Percentiles rank a stretch among this genome's conserved stretches.
phyloP scores from a whole-genome alignment of 2,113 vertebrate species.

The Corydoras maculifer region DNA sequence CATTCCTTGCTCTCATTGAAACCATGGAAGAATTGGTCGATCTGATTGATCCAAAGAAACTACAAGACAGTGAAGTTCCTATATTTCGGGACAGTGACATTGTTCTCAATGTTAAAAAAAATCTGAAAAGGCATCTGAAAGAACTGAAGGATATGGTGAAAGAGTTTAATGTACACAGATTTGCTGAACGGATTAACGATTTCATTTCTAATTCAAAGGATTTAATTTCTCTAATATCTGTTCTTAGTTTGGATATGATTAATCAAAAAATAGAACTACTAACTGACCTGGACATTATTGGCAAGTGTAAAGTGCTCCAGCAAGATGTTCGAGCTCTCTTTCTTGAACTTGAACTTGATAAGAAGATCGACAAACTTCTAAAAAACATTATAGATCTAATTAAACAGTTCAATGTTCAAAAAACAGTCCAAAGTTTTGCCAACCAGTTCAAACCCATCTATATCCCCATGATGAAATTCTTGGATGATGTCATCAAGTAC shows the following conservation, averaged over 20 bases:
- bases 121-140: slow-evolving; percentile 56
- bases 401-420: slow-evolving; percentile 68
- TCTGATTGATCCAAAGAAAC: too few species aligned
- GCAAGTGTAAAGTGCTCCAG: slow-evolving; percentile 64
- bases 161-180: slow-evolving; percentile 55
- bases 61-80: too few species aligned
- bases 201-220: slow-evolving; percentile 45
- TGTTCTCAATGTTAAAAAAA: slow-evolving; percentile 59
- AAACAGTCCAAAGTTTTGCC: slow-evolving; percentile 62
- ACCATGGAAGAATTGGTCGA: slow-evolving; percentile 54
- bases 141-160: slow-evolving; percentile 63
- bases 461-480: slow-evolving; percentile 54
- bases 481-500: slow-evolving; percentile 58
- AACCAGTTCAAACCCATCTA: slow-evolving; percentile 59
- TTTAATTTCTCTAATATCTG: slow-evolving; percentile 51
- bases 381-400: slow-evolving; percentile 67
- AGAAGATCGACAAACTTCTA: slow-evolving; percentile 65
- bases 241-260: slow-evolving; percentile 53
- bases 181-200: slow-evolving; percentile 57
- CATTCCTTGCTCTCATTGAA: slow-evolving; percentile 60
- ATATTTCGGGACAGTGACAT: slow-evolving; percentile 20
- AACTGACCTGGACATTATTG: slow-evolving; percentile 64
- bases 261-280: slow-evolving; percentile 55
- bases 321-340: slow-evolving; percentile 61
- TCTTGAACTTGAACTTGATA: slow-evolving; percentile 68